Evolutionary conservation across 2,113 vertebrate genomes (phyloP).

Genomic region (Anarhynchus alexandrinus): DNA sequence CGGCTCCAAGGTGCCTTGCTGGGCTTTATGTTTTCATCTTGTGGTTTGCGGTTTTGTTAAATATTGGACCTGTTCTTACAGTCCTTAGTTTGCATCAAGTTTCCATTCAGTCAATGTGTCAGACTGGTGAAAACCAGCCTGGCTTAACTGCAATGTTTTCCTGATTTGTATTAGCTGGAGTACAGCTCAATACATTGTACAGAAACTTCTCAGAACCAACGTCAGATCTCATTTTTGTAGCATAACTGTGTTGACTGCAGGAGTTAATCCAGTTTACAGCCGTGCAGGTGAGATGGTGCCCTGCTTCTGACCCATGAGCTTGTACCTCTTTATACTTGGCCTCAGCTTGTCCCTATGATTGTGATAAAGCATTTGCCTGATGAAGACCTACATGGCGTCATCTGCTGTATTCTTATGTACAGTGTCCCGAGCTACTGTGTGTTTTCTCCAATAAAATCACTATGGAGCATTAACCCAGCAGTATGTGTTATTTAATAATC

Average conservation of each 20-base stretch:
- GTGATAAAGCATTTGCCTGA: not conserved
- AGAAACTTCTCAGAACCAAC: not conserved
- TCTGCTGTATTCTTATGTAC: not conserved
- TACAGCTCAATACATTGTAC: not conserved
- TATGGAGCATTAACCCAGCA: not conserved
- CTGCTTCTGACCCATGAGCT: not conserved
- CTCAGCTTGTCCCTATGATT: not conserved
- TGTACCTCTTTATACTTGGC: not conserved
- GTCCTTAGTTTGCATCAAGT: not conserved
- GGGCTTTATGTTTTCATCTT: not conserved
- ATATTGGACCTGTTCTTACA: not conserved
- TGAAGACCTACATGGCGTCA: not conserved
- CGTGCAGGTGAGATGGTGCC: not conserved
- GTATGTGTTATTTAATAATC: not conserved
- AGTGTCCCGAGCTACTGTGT: not conserved
- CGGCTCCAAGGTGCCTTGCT: not conserved
- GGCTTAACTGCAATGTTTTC: not conserved
- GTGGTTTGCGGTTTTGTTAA: not conserved
- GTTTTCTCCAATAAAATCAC: not conserved
- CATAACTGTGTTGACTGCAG: not conserved
- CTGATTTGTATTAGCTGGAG: not conserved
- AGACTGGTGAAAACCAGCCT: not conserved
- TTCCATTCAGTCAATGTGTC: not conserved
- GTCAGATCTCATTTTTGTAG: not conserved
- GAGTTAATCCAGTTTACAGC: not conserved